These are phyloP conservation scores for Cephus spinipes DNA, from an alignment of 2,888 invertebrate genomes.

Conservation along the genomic window DNA sequence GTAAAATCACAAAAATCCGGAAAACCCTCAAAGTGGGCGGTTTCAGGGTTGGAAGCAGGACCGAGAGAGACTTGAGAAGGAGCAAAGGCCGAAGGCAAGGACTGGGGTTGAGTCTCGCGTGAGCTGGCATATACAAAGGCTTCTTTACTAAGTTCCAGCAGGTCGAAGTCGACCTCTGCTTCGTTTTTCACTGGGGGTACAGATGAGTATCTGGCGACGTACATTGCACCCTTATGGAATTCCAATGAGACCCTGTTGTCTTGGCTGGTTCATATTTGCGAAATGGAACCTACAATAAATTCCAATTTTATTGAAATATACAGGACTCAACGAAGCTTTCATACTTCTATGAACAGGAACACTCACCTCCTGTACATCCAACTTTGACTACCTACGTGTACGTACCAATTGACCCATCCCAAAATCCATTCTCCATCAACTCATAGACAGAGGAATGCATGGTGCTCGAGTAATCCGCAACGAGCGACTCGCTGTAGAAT, in stretches of 20 bases:
- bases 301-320: constrained; percentile 53
- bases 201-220: neutral
- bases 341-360: constrained; percentile 25
- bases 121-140: constrained; percentile 34
- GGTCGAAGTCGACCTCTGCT: constrained; percentile 23
- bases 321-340: constrained; percentile 22
- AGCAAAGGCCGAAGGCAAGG: constrained; percentile 14
- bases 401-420: too few species aligned
- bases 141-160: constrained; percentile 13
- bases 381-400: too few species aligned
- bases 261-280: constrained; percentile 17
- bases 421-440: too few species aligned
- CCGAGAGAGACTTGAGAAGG: too few species aligned
- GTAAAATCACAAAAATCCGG: constrained; percentile 49
- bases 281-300: constrained; percentile 36
- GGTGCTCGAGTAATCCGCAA: too few species aligned
- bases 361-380: too few species aligned
- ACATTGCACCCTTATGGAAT: constrained; percentile 22
- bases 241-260: constrained; percentile 32
- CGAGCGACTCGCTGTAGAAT: too few species aligned
- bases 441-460: too few species aligned
- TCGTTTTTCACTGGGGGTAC: constrained; percentile 27
- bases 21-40: too few species aligned
- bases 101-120: constrained; percentile 33
- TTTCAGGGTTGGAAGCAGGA: too few species aligned